Conservation (phyloP, 2,888 invertebrate species). For the Mantis religiosa region DNA sequence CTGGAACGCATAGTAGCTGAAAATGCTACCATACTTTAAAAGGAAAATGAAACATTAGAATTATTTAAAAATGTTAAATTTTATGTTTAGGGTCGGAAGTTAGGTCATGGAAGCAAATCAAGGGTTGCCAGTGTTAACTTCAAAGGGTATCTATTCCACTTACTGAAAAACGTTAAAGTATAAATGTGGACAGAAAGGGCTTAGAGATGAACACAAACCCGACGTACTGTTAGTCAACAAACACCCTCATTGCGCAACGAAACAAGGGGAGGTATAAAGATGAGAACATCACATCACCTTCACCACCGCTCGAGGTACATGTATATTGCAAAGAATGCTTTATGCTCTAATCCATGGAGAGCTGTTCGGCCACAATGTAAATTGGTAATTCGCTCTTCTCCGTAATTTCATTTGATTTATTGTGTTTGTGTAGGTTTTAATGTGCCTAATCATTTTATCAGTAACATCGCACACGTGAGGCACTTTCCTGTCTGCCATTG, state of each 20-base stretch:
- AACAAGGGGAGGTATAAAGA: neutral
- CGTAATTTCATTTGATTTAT: conserved; percentile 18
- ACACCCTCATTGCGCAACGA: neutral
- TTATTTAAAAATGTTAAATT: no score
- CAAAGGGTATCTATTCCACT: no score
- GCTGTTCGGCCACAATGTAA: neutral
- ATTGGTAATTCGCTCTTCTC: neutral
- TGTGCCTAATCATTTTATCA: conserved; percentile 8
- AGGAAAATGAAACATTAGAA: no score
- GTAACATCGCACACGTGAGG: neutral
- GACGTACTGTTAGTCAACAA: neutral
- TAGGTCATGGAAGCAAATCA: no score
- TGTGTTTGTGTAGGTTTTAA: conserved; percentile 11
- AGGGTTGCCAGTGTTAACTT: no score
- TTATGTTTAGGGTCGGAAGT: no score
- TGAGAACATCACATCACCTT: neutral
- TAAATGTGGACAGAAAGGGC: no score
- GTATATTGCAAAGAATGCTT: neutral
- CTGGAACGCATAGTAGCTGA: no score
- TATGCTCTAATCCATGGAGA: neutral
- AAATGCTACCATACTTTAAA: no score
- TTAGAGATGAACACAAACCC: neutral
- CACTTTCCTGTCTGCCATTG: neutral
- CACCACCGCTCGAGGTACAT: neutral
- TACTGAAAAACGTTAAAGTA: no score